Base-by-base conservation (phyloP, 1,140 invertebrate species). In the Antheraea mylitta region DNA sequence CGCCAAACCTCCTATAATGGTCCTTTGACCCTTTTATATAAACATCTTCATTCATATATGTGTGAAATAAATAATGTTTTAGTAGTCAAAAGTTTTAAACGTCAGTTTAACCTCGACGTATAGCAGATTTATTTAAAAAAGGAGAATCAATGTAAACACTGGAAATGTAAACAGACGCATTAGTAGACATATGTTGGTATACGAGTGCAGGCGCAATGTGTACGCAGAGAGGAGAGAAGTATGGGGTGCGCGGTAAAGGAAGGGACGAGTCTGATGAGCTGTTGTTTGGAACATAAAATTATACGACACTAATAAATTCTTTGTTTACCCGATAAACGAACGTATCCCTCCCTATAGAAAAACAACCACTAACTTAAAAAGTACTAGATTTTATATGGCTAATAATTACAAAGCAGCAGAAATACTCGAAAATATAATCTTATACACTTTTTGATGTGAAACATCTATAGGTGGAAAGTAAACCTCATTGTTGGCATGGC, bases 201-300 rank as follows among this genome's bases (percentile, higher is more conserved):
- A 82, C 86, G 85, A 87, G 87, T 90, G 87, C 82, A 85, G 66
- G 76, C 76, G 71, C 82, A 82, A 72, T 78, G 81, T 77, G 79
- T 69, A 75, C 64, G 69, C 22, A 58, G 71, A 18, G 62, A 4
- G 58, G 53, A 53, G 67, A 58, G 66, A 64, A 30, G 72, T 48
- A 59, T 37, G 64, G 68, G 73, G 11, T 73, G 71, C 70, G 67
- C 59, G 64, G 61, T 18, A 67, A 53, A 62, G 48, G 69, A 42
- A 59, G 65, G 61, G 65, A 66, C 37, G 66, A 11, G 74, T 64
- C 76, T 77, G 76, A 87, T 82, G 82, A 82, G 79, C 80, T 84
- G 90, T 90, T 91, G 89, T 91, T 91, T 90, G 89, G 82, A 86
- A 83, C 85, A 90, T 90, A 86, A 90, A 90, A 89, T 90, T 90